Conservation (phyloP, 2,888 invertebrate species). For the Coelinius sp. region DNA sequence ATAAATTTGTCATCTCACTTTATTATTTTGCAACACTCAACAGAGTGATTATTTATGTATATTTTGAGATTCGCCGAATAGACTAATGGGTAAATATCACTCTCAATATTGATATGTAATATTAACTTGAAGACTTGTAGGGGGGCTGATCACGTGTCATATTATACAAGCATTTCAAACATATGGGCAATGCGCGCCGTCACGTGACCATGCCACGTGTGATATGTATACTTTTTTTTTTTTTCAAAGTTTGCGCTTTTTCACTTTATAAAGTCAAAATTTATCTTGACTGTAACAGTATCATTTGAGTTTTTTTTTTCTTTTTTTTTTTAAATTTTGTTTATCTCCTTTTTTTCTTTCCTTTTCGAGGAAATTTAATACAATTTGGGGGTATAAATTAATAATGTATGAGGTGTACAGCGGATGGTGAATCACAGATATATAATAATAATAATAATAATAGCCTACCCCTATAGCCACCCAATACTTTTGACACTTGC, state of each 20-base stretch:
- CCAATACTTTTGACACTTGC: conserved; percentile 68
- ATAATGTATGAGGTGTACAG: conserved; percentile 60
- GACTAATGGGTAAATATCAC: neutral
- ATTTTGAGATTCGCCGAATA: neutral
- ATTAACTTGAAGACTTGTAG: neutral
- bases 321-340: no score
- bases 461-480: conserved; percentile 53
- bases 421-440: conserved; percentile 47
- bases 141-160: conserved; percentile 62
- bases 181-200: conserved; percentile 62
- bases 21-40: no score
- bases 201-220: conserved; percentile 59
- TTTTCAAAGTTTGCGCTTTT: neutral
- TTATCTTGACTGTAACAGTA: no score
- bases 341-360: neutral
- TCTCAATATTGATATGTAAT: conserved; percentile 43
- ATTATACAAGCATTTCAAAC: conserved; percentile 60
- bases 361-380: neutral
- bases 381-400: conserved; percentile 51
- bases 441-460: no score
- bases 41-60: neutral
- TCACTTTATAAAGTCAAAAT: no score
- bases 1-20: no score
- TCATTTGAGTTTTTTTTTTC: no score
- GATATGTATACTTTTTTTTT: neutral